Base-by-base conservation (phyloP, 2,797 vertebrate species). In the Sciurus carolinensis region DNA sequence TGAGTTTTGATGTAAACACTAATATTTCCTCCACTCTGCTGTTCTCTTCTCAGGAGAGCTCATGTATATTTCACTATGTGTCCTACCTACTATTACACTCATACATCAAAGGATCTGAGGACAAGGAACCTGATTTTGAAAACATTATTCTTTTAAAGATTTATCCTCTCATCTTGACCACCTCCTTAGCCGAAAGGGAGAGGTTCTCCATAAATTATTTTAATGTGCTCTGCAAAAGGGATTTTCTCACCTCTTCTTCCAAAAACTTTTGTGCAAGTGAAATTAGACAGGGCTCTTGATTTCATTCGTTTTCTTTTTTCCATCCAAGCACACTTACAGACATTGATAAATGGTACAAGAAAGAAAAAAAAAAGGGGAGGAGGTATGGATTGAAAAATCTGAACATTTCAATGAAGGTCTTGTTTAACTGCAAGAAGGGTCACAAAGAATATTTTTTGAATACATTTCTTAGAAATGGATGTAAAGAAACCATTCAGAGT, bases 71-170 rank as follows among this genome's bases (percentile, higher is more conserved):
- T 98, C 98, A 98, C 98, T 62, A 90, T 85, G 97, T 98, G 98
- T 98, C 98, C 98, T 98, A 95, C 98, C 98, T 98, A 95, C 98
- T 98, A 97, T 98, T 98, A 96, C 98, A 98, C 98, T 99, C 98
- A 99, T 98, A 99, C 98, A 99, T 99, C 98, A 99, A 98, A 98
- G 96, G 92, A 97, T 98, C 98, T 91, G 98, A 98, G 98, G 98
- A 98, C 98, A 98, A 98, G 98, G 86, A 98, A 97, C 97, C 98
- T 98, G 98, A 98, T 98, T 98, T 98, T 98, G 98, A 98, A 99
- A 99, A 99, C 98, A 98, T 99, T 98, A 99, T 99, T 98, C 98
- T 98, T 98, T 98, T 98, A 98, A 98, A 99, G 98, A 99, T 99
- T 99, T 98, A 99, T 98, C 98, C 39, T 95, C 98, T 98, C 94